These are phyloP conservation scores for Pseudotriccus pelzelni DNA, from an alignment of 2,797 vertebrate species.

Conservation along the genomic window DNA sequence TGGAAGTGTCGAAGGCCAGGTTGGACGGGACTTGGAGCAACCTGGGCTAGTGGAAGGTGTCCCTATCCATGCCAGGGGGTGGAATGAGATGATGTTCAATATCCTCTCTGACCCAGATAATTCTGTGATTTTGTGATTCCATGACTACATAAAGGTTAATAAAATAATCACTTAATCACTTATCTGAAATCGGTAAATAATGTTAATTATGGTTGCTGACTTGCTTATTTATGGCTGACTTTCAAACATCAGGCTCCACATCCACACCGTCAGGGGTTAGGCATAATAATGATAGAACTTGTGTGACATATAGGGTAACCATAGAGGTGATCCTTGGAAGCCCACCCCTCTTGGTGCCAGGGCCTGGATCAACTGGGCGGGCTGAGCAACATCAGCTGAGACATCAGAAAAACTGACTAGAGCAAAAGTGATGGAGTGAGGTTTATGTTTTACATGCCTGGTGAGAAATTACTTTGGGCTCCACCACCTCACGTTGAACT, in stretches of 20 bases:
- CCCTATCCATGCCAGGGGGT: not conserved
- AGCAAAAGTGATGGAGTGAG: not conserved
- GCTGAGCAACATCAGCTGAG: not conserved
- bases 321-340: constrained; percentile 13
- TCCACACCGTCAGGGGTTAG: not conserved
- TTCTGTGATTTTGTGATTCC: not conserved
- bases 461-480: not conserved
- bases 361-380: not conserved
- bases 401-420: not conserved
- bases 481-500: not conserved
- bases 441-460: not conserved
- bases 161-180: not conserved
- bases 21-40: accelerated
- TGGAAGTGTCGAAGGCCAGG: not conserved
- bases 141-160: not conserved
- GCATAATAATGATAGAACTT: not conserved
- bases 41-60: not conserved
- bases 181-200: not conserved
- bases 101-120: not conserved
- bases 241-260: not conserved
- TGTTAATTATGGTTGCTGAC: not conserved
- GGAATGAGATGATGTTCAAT: not conserved
- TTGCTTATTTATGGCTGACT: not conserved
- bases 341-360: not conserved
- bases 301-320: not conserved